These are phyloP conservation scores for Cricetomys ansorgei DNA, from an alignment of 2,113 vertebrate species.

Conservation along the genomic window DNA sequence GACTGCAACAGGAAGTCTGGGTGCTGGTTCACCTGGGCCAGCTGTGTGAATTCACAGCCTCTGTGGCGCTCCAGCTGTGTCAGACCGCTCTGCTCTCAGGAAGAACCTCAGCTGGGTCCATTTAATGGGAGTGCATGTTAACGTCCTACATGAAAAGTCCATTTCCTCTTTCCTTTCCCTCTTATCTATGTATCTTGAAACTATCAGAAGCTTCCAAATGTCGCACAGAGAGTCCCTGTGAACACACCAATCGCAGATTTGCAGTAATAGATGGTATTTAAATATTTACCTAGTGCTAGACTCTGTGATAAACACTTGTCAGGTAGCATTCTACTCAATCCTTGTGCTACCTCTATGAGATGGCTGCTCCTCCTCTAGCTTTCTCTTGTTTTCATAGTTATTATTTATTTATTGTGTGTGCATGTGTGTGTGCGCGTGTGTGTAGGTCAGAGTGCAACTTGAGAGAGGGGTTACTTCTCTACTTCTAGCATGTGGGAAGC, in stretches of 20 bases:
- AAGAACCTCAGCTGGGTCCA: not conserved
- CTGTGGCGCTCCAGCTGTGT: not conserved
- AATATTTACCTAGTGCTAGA: not conserved
- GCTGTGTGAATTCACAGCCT: not conserved
- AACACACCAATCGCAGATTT: not conserved
- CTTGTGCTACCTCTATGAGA: not conserved
- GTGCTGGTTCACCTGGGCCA: not conserved
- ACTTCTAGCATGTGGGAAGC: not conserved
- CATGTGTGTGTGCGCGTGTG: not conserved
- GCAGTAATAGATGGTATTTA: constrained; percentile 27
- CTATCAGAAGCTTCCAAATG: constrained; percentile 33
- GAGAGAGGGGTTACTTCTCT: not conserved
- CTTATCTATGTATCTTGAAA: not conserved
- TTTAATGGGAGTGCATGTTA: not conserved
- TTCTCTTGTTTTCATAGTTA: not conserved
- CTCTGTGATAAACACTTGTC: not conserved
- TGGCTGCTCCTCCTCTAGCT: not conserved
- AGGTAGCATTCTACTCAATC: not conserved
- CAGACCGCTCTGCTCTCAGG: not conserved
- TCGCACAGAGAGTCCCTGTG: not conserved
- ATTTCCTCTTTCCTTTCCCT: not conserved
- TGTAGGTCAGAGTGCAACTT: not conserved
- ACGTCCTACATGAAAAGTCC: not conserved
- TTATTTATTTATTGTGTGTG: not conserved
- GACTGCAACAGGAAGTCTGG: not conserved